A percentile compares a stretch with the other conserved stretches of the same genome.
These are phyloP conservation scores for Peromyscus maniculatus DNA, from an alignment of 2,113 vertebrate species.

Conservation along the genomic window DNA sequence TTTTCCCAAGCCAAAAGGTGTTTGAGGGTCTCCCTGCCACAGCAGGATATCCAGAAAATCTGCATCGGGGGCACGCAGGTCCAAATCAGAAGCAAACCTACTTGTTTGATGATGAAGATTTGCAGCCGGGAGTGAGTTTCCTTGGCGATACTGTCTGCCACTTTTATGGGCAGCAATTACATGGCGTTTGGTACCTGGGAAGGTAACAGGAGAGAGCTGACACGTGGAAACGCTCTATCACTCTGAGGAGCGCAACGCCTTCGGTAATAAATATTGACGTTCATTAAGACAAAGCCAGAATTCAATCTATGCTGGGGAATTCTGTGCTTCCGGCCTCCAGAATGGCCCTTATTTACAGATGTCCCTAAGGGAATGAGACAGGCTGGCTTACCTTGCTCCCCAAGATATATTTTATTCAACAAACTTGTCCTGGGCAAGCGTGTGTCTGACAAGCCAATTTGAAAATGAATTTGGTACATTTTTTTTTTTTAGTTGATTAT, in stretches of 20 bases:
- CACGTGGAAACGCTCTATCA: slow-evolving; percentile 61
- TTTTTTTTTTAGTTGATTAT: slow-evolving; percentile 79
- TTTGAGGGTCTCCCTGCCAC: neutral
- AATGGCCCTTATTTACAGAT: slow-evolving; percentile 75
- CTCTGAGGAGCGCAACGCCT: slow-evolving; percentile 62
- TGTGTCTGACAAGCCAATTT: slow-evolving; percentile 81
- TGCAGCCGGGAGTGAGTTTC: slow-evolving; percentile 82
- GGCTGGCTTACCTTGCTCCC: slow-evolving; percentile 72
- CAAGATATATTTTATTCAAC: slow-evolving; percentile 80
- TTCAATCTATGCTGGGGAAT: slow-evolving; percentile 69
- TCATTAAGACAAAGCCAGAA: slow-evolving; percentile 77
- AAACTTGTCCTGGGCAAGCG: slow-evolving; percentile 58
- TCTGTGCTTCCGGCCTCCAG: slow-evolving; percentile 73
- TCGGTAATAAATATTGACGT: slow-evolving; percentile 71
- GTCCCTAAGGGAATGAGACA: slow-evolving; percentile 77
- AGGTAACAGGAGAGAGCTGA: slow-evolving; percentile 73
- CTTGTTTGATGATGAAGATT: slow-evolving; percentile 80
- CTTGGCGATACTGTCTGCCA: slow-evolving; percentile 72
- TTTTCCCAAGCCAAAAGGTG: neutral
- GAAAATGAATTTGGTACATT: slow-evolving; percentile 81
- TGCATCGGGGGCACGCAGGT: neutral
- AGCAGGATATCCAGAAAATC: neutral
- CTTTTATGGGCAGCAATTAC: slow-evolving; percentile 82
- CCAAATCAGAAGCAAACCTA: slow-evolving; percentile 72
- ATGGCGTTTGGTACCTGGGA: slow-evolving; percentile 77